Percentiles rank a stretch among this genome's conserved stretches.
These are phyloP conservation scores for Gallinago jamesoni DNA, from an alignment of 2,113 vertebrate genomes.

Conservation along the genomic window DNA sequence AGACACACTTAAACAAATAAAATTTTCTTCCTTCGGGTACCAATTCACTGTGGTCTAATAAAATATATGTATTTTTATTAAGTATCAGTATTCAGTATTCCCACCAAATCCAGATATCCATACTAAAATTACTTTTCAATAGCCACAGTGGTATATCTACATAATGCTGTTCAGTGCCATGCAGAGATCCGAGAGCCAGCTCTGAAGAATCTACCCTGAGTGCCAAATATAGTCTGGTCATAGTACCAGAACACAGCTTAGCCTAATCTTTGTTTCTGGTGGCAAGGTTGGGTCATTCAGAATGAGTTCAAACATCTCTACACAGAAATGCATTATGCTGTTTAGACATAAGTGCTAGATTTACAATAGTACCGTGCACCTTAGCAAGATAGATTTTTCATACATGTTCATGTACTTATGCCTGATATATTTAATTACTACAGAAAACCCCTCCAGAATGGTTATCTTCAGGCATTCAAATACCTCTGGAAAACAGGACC, in stretches of 20 bases:
- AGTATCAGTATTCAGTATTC: conserved; percentile 44
- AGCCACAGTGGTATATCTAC: background rate
- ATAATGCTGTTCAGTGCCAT: background rate
- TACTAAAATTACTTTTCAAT: background rate
- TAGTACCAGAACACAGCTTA: background rate
- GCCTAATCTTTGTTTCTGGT: background rate
- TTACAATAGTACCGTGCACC: background rate
- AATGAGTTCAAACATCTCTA: background rate
- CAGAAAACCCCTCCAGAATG: background rate
- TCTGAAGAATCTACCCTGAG: background rate
- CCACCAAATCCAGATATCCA: conserved; percentile 57
- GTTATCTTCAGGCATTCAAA: background rate
- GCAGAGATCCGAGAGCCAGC: background rate
- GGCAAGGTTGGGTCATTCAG: background rate
- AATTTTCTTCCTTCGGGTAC: conserved; percentile 66
- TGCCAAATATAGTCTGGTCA: background rate
- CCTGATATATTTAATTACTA: background rate
- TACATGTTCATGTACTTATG: fast-evolving
- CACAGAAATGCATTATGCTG: background rate
- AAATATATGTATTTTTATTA: background rate
- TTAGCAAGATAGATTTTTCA: background rate
- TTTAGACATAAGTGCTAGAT: background rate
- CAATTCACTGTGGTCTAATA: conserved; percentile 13
- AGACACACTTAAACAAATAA: conserved; percentile 70
- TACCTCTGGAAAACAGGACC: background rate